Conservation (phyloP, 2,797 vertebrate genomes). For the Cygnus olor region DNA sequence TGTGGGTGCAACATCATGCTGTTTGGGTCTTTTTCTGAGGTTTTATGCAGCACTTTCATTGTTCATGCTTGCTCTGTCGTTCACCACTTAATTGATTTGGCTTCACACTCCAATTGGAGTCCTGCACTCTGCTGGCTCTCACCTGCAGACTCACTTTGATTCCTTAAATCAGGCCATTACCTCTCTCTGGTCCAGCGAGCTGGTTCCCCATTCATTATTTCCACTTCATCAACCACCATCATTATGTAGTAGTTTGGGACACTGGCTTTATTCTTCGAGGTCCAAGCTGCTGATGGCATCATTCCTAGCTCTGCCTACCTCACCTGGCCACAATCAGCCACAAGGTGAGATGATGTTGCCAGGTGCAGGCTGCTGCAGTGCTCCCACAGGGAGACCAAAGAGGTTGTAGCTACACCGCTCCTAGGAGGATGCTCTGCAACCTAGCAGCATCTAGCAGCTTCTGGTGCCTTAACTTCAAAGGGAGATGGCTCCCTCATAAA, state of each 20-base stretch:
- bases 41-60: neutral
- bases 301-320: neutral
- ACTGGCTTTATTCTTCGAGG: neutral
- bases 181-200: neutral
- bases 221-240: neutral
- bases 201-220: neutral
- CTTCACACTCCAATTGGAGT: neutral
- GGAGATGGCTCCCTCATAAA: neutral
- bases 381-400: neutral
- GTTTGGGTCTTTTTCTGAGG: neutral
- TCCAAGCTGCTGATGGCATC: neutral
- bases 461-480: neutral
- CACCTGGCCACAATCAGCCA: rapidly evolving
- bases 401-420: neutral
- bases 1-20: neutral
- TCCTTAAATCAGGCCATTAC: neutral
- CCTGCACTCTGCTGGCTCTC: neutral
- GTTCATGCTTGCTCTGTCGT: rapidly evolving
- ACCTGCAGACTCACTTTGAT: neutral
- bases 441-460: too few relatives aligned
- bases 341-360: neutral
- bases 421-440: too few relatives aligned
- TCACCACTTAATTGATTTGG: neutral
- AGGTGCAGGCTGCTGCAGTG: neutral
- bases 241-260: neutral